A percentile compares a stretch with the other conserved stretches of the same genome.
Conservation (phyloP, 2,797 vertebrate species). For the Mormyrus proboscirostris region DNA sequence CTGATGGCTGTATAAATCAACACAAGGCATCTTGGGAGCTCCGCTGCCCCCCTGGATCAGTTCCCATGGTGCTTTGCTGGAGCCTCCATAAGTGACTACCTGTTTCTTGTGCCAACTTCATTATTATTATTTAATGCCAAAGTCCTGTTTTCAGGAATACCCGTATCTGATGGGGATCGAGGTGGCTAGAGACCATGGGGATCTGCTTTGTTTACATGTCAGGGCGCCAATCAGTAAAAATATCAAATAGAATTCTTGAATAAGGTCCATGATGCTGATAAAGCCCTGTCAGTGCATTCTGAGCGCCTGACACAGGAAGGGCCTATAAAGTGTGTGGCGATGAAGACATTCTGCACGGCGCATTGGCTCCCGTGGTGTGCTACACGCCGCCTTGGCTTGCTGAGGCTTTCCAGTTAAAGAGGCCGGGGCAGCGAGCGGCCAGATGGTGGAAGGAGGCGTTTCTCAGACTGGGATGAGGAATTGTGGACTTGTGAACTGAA, state of each 20-base stretch:
- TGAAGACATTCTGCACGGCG: neutral
- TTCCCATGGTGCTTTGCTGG: neutral
- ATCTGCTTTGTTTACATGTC: neutral
- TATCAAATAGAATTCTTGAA: neutral
- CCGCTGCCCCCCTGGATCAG: neutral
- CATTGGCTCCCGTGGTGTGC: neutral
- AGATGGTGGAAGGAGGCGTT: slow-evolving; percentile 44
- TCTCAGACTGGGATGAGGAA: slow-evolving; percentile 24
- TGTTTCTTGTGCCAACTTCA: neutral
- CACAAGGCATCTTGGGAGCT: neutral
- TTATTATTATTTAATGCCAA: neutral
- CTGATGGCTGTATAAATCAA: slow-evolving; percentile 53
- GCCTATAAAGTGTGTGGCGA: neutral
- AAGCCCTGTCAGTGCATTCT: neutral
- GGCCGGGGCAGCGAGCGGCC: slow-evolving; percentile 37
- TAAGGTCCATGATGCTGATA: neutral
- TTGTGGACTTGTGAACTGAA: slow-evolving; percentile 30
- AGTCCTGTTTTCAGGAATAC: neutral
- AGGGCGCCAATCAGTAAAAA: neutral
- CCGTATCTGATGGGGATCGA: neutral
- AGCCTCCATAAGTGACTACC: neutral
- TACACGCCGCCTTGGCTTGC: slow-evolving; percentile 22
- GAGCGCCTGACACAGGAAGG: neutral
- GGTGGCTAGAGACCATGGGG: neutral
- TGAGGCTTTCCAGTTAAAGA: slow-evolving; percentile 36